phyloP scores from a whole-genome alignment of 2,888 invertebrate species.

The Drosophila helvetica region DNA sequence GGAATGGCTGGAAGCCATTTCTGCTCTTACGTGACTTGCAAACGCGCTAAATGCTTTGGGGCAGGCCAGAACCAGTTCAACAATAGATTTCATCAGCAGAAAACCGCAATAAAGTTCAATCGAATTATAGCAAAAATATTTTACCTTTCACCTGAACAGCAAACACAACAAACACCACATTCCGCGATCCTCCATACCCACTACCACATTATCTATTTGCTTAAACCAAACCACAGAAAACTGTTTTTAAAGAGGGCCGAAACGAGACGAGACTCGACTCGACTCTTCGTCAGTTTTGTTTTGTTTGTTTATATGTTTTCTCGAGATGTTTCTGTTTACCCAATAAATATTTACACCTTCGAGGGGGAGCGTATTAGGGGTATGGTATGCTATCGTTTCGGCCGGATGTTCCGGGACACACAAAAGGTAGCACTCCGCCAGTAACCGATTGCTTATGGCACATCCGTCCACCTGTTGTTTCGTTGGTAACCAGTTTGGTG shows the following conservation, averaged over 20 bases:
- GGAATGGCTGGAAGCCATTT: slow-evolving; percentile 7
- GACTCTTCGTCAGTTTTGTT: slow-evolving; percentile 1
- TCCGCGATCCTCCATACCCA: slow-evolving; percentile 15
- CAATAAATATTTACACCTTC: slow-evolving; percentile 35
- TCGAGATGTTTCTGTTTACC: slow-evolving; percentile 14
- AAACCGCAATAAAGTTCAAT: slow-evolving; percentile 41
- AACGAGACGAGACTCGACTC: neutral
- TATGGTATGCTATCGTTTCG: too few relatives aligned
- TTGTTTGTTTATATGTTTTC: slow-evolving; percentile 8
- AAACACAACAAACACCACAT: too few relatives aligned
- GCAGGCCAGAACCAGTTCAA: slow-evolving; percentile 64
- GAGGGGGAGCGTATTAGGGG: neutral
- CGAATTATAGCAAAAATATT: slow-evolving; percentile 43
- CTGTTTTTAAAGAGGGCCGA: neutral
- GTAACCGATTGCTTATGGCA: neutral
- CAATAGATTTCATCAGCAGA: neutral
- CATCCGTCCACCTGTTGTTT: neutral
- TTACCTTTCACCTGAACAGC: slow-evolving; percentile 72
- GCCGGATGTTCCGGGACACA: neutral
- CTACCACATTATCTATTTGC: slow-evolving; percentile 34
- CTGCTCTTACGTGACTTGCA: slow-evolving; percentile 46
- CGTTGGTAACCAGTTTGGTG: neutral
- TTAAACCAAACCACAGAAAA: slow-evolving; percentile 3
- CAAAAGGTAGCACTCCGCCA: too few relatives aligned
- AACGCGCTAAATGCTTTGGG: slow-evolving; percentile 51